These are phyloP conservation scores for Prorops nasuta DNA, from an alignment of 1,140 invertebrate species.

Conservation along the genomic window DNA sequence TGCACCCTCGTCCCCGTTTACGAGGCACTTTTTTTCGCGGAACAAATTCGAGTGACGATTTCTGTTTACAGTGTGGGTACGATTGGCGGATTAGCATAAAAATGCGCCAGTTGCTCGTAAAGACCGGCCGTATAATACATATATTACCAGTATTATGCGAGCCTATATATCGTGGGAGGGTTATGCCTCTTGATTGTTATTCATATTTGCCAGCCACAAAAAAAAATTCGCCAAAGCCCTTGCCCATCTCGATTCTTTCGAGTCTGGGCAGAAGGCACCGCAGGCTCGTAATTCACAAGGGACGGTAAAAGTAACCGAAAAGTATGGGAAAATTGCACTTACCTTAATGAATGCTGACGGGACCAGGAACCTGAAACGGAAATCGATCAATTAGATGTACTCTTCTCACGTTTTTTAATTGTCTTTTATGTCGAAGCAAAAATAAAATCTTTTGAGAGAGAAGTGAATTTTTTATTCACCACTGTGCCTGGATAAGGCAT, in stretches of 20 bases:
- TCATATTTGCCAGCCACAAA: slow-evolving; percentile 29
- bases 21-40: too few species aligned
- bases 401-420: too few species aligned
- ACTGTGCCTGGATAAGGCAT: too few species aligned
- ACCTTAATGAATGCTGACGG: background rate
- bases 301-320: background rate
- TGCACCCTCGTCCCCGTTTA: slow-evolving; percentile 23
- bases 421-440: too few species aligned
- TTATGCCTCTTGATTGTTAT: slow-evolving; percentile 50
- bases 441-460: too few species aligned
- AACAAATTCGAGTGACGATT: slow-evolving; percentile 45
- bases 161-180: slow-evolving; percentile 12
- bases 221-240: too few species aligned
- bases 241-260: too few species aligned
- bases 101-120: slow-evolving; percentile 43
- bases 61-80: slow-evolving; percentile 28
- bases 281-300: too few species aligned
- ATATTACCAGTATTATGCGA: slow-evolving; percentile 25
- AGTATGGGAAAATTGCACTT: background rate
- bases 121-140: slow-evolving; percentile 32
- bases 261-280: too few species aligned
- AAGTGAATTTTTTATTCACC: too few species aligned
- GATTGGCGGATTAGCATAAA: slow-evolving; percentile 50
- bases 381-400: background rate
- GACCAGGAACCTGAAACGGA: background rate